phyloP scores from a whole-genome alignment of 1,140 invertebrate species.

The Papilio polyxenes region DNA sequence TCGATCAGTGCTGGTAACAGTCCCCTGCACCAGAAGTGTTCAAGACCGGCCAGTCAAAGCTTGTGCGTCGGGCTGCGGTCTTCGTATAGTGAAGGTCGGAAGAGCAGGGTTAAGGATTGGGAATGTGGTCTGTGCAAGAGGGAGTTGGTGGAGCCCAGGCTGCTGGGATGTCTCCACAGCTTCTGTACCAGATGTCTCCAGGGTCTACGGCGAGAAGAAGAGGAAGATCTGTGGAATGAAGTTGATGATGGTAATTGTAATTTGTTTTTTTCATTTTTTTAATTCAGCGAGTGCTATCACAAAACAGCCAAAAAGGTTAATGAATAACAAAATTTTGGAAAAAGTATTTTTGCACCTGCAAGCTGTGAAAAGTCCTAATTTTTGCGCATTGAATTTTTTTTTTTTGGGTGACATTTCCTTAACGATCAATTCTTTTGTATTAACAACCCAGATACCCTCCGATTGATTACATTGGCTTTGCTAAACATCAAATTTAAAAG shows the following conservation, averaged over 20 bases:
- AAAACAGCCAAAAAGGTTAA: too few species aligned
- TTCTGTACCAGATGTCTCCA: slow-evolving; percentile 82
- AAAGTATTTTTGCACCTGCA: too few species aligned
- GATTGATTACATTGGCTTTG: background rate
- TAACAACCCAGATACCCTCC: too few species aligned
- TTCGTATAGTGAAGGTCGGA: slow-evolving; percentile 54
- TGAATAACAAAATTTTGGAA: too few species aligned
- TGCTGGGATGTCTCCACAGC: slow-evolving; percentile 82
- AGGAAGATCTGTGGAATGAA: slow-evolving; percentile 67
- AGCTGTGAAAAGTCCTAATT: too few species aligned
- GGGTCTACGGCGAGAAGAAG: slow-evolving; percentile 67
- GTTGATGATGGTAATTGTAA: slow-evolving; percentile 65
- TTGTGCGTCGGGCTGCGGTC: slow-evolving; percentile 59
- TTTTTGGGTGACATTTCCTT: too few species aligned
- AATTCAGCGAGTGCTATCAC: too few species aligned
- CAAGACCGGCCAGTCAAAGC: slow-evolving; percentile 60
- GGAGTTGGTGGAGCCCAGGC: slow-evolving; percentile 79
- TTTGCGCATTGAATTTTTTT: too few species aligned
- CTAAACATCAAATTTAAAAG: slow-evolving; percentile 37
- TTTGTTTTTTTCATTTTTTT: background rate
- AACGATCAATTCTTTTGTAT: too few species aligned
- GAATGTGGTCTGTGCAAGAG: slow-evolving; percentile 79
- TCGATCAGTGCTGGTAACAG: slow-evolving; percentile 75
- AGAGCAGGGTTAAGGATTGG: slow-evolving; percentile 63
- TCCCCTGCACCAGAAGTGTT: slow-evolving; percentile 56